Conservation (phyloP, 2,113 vertebrate genomes). For the Mungos mungo region DNA sequence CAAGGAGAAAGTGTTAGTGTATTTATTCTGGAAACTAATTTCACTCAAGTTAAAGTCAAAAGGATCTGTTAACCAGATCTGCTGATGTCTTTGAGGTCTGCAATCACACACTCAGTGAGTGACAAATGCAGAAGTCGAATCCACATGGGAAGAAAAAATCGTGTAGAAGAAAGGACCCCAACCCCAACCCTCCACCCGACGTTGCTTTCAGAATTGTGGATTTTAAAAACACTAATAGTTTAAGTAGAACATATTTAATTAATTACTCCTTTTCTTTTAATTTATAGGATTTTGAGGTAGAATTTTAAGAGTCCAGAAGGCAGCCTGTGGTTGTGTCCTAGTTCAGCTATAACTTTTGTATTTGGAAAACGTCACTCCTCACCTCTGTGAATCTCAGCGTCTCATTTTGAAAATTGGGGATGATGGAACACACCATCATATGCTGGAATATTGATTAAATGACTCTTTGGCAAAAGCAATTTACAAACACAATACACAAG, state of each 20-base stretch:
- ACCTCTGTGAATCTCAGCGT: neutral
- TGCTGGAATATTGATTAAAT: neutral
- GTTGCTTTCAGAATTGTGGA: neutral
- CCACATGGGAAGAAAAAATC: neutral
- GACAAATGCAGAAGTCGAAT: too few species aligned
- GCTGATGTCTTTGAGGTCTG: neutral
- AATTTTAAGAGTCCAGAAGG: neutral
- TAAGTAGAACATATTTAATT: neutral
- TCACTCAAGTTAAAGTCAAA: neutral
- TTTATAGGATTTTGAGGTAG: neutral
- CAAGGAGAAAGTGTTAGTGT: too few species aligned
- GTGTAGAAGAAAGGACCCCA: rapidly evolving
- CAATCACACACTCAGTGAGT: neutral
- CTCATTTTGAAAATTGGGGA: neutral
- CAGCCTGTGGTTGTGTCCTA: neutral
- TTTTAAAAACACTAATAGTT: neutral
- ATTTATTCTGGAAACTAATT: neutral
- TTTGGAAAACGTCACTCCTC: neutral
- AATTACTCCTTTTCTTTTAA: neutral
- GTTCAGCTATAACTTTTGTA: neutral
- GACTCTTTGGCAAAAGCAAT: neutral
- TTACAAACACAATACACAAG: neutral
- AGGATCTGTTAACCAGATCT: neutral
- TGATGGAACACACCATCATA: neutral
- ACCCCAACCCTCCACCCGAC: rapidly evolving